phyloP scores from a whole-genome alignment of 2,113 vertebrate species.

The Ceuthmochares aereus region DNA sequence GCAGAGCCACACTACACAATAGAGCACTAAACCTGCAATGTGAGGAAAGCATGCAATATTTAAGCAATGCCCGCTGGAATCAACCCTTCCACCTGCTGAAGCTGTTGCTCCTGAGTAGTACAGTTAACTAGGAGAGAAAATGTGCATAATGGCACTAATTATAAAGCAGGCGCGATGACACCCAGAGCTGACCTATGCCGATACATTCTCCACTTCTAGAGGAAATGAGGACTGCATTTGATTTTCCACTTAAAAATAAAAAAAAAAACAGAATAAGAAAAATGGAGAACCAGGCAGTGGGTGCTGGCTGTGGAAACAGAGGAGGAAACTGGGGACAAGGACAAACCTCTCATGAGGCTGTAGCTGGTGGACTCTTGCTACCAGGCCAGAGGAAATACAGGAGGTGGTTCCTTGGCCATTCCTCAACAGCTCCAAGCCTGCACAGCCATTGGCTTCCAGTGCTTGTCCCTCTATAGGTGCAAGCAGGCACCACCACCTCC shows the following conservation, averaged over 20 bases:
- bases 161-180: not conserved
- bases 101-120: not conserved
- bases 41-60: not conserved
- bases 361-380: not conserved
- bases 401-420: not conserved
- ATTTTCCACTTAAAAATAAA: not conserved
- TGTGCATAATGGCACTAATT: not conserved
- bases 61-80: not conserved
- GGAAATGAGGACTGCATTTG: not conserved
- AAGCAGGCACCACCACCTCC: not conserved
- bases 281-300: not conserved
- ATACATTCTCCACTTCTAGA: not conserved
- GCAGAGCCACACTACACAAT: not conserved
- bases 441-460: not conserved
- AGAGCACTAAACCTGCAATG: not conserved
- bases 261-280: not conserved
- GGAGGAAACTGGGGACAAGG: not conserved
- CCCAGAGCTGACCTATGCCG: not conserved
- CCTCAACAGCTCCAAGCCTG: fast-evolving
- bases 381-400: not conserved
- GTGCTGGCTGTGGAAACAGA: not conserved
- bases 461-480: fast-evolving
- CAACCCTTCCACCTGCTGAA: not conserved
- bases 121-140: not conserved
- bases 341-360: not conserved